Percentiles rank a stretch among this genome's conserved stretches.
These are phyloP conservation scores for Tridacna gigas DNA, from an alignment of 2,888 invertebrate genomes.

Conservation along the genomic window DNA sequence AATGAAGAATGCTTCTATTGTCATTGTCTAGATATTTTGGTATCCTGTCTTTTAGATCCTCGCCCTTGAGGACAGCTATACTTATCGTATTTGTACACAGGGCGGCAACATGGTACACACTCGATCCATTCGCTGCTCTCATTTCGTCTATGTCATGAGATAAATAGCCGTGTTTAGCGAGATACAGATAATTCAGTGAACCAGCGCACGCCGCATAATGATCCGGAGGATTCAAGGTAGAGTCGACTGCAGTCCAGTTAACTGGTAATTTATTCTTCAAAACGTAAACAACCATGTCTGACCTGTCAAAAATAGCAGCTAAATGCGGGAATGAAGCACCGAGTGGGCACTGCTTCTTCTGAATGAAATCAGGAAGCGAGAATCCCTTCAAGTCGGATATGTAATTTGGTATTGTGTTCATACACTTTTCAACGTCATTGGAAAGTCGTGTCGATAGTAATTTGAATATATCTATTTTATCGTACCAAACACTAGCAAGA, in stretches of 20 bases:
- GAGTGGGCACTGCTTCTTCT: conserved; percentile 1
- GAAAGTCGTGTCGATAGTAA: background rate
- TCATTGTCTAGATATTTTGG: conserved; percentile 5
- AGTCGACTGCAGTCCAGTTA: conserved; percentile 13
- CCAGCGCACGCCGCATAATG: conserved; percentile 19
- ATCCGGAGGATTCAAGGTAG: background rate
- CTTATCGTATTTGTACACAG: background rate
- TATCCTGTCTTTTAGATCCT: background rate
- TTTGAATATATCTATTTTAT: conserved; percentile 10
- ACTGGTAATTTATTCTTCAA: background rate
- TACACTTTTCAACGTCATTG: background rate
- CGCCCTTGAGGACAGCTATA: background rate
- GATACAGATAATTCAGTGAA: background rate
- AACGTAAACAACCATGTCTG: background rate
- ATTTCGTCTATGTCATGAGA: background rate
- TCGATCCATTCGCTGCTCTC: conserved; percentile 14
- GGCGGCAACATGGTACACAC: conserved; percentile 19
- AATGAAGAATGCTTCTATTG: conserved; percentile 10
- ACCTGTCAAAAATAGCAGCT: conserved; percentile 23
- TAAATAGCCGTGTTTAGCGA: background rate
- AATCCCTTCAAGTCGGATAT: background rate
- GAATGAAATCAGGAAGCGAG: background rate
- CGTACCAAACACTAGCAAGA: conserved; percentile 7
- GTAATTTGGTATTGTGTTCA: background rate
- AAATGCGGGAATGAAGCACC: conserved; percentile 24